Percentiles rank a stretch among this genome's conserved stretches.
Conservation (phyloP, 1,140 invertebrate species). For the Caenorhabditis tropicalis region DNA sequence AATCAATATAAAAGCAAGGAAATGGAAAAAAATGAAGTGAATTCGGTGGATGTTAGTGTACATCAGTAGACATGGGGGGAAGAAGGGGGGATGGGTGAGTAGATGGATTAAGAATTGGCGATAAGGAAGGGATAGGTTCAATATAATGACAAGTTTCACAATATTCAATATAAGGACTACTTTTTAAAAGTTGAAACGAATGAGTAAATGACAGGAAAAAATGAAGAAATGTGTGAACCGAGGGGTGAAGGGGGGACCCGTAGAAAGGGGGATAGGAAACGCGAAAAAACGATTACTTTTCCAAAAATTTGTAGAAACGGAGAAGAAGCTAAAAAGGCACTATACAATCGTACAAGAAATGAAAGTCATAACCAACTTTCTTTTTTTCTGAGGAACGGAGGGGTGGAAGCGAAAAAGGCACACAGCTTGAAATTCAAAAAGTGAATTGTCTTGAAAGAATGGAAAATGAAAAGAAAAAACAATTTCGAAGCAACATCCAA, state of each 20-base stretch:
- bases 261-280: background rate
- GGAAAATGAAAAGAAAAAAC: background rate
- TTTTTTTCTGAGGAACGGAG: background rate
- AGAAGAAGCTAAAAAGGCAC: conserved; percentile 8
- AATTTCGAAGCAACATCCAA: background rate
- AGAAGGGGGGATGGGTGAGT: background rate
- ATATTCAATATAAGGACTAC: no score
- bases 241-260: background rate
- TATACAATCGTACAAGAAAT: conserved; percentile 9
- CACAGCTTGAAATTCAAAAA: conserved; percentile 30
- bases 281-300: background rate
- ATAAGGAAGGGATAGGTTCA: background rate
- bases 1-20: background rate
- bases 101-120: background rate
- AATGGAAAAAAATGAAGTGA: conserved; percentile 9
- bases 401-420: conserved; percentile 19
- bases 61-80: background rate
- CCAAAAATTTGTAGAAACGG: background rate
- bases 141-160: background rate
- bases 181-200: background rate
- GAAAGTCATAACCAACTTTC: background rate
- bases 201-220: background rate
- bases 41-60: conserved; percentile 12
- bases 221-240: conserved; percentile 13
- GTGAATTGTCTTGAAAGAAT: conserved; percentile 2